Evolutionary conservation across 2,888 invertebrate genomes (phyloP).

Genomic region (Tetragonula carbonaria): DNA sequence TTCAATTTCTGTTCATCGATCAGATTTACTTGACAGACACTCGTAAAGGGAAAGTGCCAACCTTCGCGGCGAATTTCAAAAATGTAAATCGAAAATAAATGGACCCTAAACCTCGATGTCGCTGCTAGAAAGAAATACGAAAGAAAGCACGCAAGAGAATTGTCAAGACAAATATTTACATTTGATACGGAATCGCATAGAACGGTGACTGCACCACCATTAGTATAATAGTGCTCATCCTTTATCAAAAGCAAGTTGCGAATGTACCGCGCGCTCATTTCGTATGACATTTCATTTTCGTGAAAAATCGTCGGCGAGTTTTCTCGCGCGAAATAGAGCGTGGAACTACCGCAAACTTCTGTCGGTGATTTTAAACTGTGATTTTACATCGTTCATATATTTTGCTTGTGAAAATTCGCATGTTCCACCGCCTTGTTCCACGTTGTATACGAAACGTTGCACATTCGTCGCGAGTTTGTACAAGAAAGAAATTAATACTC

Average conservation of each 20-base stretch:
- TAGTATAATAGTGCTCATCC: constrained; percentile 66
- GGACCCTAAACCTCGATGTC: not conserved
- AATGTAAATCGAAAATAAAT: not conserved
- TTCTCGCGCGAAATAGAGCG: constrained; percentile 63
- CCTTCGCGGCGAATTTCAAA: not conserved
- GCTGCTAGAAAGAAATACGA: not conserved
- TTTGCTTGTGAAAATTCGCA: constrained; percentile 41
- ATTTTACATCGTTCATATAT: constrained; percentile 64
- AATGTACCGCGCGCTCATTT: constrained; percentile 67
- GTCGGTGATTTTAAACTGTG: constrained; percentile 57
- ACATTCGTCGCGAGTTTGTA: not conserved
- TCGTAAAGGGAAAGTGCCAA: no score
- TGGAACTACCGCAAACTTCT: constrained; percentile 55
- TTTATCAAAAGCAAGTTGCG: constrained; percentile 69
- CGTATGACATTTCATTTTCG: constrained; percentile 69
- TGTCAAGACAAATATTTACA: constrained; percentile 58
- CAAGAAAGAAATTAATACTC: not conserved
- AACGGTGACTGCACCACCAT: constrained; percentile 62
- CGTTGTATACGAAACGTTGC: not conserved
- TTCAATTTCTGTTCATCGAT: no score
- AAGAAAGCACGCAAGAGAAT: not conserved
- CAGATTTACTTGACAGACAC: no score
- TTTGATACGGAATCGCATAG: constrained; percentile 65
- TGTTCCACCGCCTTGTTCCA: not conserved
- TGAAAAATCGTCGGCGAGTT: constrained; percentile 64